Percentiles rank a stretch among this genome's conserved stretches.
Conservation (phyloP, 1,140 invertebrate genomes). For the Sinella curviseta region DNA sequence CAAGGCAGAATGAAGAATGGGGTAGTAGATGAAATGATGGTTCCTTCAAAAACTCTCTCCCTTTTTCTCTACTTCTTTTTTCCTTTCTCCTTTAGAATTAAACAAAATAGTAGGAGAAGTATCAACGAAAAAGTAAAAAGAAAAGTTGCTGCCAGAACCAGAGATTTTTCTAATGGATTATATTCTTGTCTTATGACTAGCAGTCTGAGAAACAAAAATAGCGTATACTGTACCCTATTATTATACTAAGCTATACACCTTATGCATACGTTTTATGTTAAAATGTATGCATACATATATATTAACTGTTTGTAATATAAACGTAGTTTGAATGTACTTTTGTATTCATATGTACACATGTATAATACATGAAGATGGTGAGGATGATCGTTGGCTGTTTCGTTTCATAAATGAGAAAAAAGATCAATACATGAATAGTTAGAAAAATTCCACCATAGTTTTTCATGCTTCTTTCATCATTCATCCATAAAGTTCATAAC, state of each 20-base stretch:
- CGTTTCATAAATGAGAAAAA: not conserved
- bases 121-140: not conserved
- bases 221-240: not conserved
- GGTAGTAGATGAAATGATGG: not conserved
- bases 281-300: no score
- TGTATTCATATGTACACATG: no score
- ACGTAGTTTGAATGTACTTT: no score
- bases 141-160: constrained; percentile 20
- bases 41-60: not conserved
- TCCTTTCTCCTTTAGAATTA: not conserved
- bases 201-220: no score
- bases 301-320: no score
- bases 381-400: not conserved
- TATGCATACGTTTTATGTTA: no score
- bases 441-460: not conserved
- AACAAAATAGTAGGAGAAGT: constrained; percentile 10
- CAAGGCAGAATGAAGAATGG: not conserved
- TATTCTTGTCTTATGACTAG: no score
- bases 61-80: not conserved
- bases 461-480: not conserved
- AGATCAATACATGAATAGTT: not conserved
- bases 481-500: no score
- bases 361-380: no score
- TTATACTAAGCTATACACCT: no score
- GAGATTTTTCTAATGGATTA: not conserved